phyloP scores from a whole-genome alignment of 2,888 invertebrate species.

The Athripsodes cinereus region DNA sequence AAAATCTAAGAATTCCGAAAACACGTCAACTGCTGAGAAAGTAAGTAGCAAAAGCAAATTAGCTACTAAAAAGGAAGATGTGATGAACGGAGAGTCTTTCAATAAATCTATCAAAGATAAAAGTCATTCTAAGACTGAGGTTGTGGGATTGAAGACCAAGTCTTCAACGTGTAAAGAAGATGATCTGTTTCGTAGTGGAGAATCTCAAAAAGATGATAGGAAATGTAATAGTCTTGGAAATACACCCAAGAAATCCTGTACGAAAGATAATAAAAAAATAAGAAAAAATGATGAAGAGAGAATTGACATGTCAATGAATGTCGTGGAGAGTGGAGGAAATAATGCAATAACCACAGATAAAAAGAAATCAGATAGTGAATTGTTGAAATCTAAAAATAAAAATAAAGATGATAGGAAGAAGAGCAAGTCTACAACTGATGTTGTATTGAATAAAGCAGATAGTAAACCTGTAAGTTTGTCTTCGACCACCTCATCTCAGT shows the following conservation, averaged over 20 bases:
- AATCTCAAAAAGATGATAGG: background rate
- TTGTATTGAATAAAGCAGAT: background rate
- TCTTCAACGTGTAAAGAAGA: too few relatives aligned
- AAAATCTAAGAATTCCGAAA: too few relatives aligned
- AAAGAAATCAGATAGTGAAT: background rate
- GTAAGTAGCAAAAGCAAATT: too few relatives aligned
- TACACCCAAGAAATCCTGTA: too few relatives aligned
- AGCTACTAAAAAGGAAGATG: too few relatives aligned
- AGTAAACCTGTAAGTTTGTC: background rate
- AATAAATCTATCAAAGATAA: too few relatives aligned
- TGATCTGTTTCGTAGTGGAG: background rate
- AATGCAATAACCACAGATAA: background rate
- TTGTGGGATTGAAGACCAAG: too few relatives aligned
- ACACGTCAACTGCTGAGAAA: too few relatives aligned
- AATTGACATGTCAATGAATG: background rate
- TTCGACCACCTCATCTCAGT: constrained; percentile 5
- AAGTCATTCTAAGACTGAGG: too few relatives aligned
- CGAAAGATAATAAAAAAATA: background rate
- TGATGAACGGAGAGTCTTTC: too few relatives aligned
- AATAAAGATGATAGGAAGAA: background rate
- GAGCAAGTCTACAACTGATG: background rate
- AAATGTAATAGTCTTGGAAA: too few relatives aligned
- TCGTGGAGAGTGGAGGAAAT: background rate
- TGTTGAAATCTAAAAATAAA: background rate
- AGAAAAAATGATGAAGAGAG: background rate